Conservation (phyloP, 1,140 invertebrate genomes). For the Drosophila sp. region DNA sequence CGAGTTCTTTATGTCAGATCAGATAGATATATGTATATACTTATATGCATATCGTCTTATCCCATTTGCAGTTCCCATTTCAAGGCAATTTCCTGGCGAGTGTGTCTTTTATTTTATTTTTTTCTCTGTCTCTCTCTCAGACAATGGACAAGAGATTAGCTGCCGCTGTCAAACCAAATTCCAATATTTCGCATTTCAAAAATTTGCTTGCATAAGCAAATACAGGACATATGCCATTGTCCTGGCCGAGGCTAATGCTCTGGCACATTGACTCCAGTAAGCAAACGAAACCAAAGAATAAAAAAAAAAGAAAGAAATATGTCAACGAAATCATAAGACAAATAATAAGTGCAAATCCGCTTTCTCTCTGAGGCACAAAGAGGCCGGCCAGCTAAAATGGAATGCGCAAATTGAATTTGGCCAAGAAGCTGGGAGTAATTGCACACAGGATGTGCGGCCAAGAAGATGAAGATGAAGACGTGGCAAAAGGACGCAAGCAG, state of each 20-base stretch:
- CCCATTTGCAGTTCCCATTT: too few species aligned
- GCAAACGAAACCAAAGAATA: neutral
- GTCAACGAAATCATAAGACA: slow-evolving; percentile 10
- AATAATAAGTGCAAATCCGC: slow-evolving; percentile 29
- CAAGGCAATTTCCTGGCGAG: too few species aligned
- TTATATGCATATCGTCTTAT: too few species aligned
- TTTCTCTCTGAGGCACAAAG: slow-evolving; percentile 10
- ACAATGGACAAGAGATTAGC: slow-evolving; percentile 1
- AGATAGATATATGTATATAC: too few species aligned
- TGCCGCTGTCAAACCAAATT: slow-evolving; percentile 10
- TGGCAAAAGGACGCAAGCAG: neutral
- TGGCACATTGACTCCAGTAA: neutral
- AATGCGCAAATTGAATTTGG: slow-evolving; percentile 37
- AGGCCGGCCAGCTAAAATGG: slow-evolving; percentile 18
- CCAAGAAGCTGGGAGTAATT: slow-evolving; percentile 25
- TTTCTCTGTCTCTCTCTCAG: neutral
- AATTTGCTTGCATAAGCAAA: neutral
- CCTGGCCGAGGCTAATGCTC: neutral
- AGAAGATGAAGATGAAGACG: too few species aligned
- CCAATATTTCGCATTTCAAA: neutral
- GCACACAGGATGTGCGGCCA: slow-evolving; percentile 24
- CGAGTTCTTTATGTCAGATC: too few species aligned
- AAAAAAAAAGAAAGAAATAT: neutral
- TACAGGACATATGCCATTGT: neutral
- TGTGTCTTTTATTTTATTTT: too few species aligned